phyloP scores from a whole-genome alignment of 2,113 vertebrate species.

The Tricholaema leucomelas region DNA sequence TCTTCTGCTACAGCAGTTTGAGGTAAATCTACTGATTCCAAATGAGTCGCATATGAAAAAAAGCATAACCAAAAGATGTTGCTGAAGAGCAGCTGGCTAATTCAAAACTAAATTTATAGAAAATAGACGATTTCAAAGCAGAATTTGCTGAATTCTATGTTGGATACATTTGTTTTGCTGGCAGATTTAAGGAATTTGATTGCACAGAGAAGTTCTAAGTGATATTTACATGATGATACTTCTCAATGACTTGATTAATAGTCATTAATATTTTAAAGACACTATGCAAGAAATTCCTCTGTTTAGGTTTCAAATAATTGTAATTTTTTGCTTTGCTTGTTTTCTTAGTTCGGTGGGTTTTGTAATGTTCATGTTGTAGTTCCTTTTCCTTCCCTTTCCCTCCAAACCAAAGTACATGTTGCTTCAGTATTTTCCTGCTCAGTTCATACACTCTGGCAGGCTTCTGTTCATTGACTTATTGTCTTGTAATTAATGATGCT shows the following conservation, averaged over 20 bases:
- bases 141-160: not conserved
- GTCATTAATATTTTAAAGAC: not conserved
- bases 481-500: not conserved
- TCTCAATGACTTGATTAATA: not conserved
- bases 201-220: not conserved
- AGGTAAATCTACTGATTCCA: not conserved
- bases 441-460: not conserved
- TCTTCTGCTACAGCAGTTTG: not conserved
- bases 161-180: not conserved
- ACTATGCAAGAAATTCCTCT: not conserved
- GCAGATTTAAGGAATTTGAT: not conserved
- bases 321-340: not conserved
- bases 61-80: not conserved
- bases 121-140: not conserved
- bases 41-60: not conserved
- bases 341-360: not conserved
- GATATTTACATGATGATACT: not conserved
- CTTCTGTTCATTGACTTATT: not conserved
- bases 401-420: not conserved
- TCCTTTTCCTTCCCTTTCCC: not conserved
- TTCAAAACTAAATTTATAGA: not conserved
- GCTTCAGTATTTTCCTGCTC: not conserved
- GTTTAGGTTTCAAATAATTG: not conserved
- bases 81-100: not conserved
- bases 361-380: not conserved